A percentile compares a stretch with the other conserved stretches of the same genome.
These are phyloP conservation scores for Diacarnus erythraeanus DNA, from an alignment of 37 sponge, comb jelly and placozoan species.

Conservation along the genomic window DNA sequence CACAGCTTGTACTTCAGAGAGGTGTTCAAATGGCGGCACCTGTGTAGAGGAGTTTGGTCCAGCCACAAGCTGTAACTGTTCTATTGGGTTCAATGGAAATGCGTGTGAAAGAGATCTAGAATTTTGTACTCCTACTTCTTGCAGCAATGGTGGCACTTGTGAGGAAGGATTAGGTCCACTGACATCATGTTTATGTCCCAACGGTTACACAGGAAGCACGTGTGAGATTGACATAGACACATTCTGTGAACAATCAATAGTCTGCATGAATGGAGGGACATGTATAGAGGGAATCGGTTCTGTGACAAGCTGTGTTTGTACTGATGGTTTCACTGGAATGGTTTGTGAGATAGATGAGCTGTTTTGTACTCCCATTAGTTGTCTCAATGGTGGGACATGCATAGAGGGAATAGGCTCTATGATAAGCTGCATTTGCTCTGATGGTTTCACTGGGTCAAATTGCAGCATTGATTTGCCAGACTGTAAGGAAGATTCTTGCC, in stretches of 20 bases:
- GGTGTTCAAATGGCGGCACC: constrained; percentile 47
- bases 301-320: constrained; percentile 32
- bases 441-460: constrained; percentile 16
- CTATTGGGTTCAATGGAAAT: constrained; percentile 13
- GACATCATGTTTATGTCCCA: constrained; percentile 27
- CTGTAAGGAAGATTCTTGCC: constrained; percentile 37
- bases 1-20: neutral
- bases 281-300: constrained; percentile 51
- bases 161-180: constrained; percentile 24
- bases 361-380: neutral
- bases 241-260: constrained; percentile 16
- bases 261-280: constrained; percentile 71
- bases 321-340: constrained; percentile 35
- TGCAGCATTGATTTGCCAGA: constrained; percentile 10
- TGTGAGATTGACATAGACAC: constrained; percentile 1
- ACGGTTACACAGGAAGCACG: constrained; percentile 25
- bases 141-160: constrained; percentile 39
- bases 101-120: constrained; percentile 5
- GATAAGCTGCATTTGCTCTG: constrained; percentile 21
- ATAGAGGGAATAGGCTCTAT: constrained; percentile 22
- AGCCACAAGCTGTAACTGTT: constrained; percentile 17
- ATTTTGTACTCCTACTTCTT: constrained; percentile 8
- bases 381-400: constrained; percentile 50
- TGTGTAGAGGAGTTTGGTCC: constrained; percentile 37
- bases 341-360: constrained; percentile 18